phyloP scores from a whole-genome alignment of 1,140 invertebrate genomes.

The Acromyrmex echinatior region DNA sequence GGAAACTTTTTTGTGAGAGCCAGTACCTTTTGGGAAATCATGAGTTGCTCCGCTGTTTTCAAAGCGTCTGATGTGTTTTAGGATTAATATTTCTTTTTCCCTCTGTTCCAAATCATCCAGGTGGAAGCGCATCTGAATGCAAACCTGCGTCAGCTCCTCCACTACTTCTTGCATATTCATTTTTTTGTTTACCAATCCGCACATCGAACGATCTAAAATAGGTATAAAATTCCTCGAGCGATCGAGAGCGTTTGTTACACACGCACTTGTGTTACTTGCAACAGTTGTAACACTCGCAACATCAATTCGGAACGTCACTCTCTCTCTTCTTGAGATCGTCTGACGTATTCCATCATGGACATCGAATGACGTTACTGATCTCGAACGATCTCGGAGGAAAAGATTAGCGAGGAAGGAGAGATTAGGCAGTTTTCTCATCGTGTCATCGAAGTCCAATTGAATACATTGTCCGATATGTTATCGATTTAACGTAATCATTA shows the following conservation, averaged over 20 bases:
- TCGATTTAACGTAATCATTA: constrained; percentile 15
- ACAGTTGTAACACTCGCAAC: background rate
- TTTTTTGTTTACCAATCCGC: constrained; percentile 73
- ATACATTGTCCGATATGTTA: background rate
- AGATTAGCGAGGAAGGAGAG: background rate
- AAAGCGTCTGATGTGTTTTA: constrained; percentile 81
- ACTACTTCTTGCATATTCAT: constrained; percentile 80
- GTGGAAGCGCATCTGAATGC: constrained; percentile 77
- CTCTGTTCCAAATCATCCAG: constrained; percentile 69
- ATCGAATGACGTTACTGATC: constrained; percentile 6
- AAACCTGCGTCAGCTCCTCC: constrained; percentile 81
- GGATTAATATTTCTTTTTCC: constrained; percentile 77
- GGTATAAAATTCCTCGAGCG: background rate
- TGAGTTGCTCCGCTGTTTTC: constrained; percentile 70
- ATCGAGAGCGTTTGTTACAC: background rate
- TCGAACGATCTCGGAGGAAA: background rate
- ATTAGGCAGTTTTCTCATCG: background rate
- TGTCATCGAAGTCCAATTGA: background rate
- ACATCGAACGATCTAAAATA: background rate
- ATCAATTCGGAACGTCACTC: background rate
- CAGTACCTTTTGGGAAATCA: constrained; percentile 83
- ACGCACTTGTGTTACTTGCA: background rate
- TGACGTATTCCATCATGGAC: background rate
- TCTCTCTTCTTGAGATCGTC: background rate
- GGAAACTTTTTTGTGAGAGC: no score